Evolutionary conservation across 2,113 vertebrate species (phyloP), one percentile per base, ranked within the genome.

Genomic region (Hiodon tergisus): DNA sequence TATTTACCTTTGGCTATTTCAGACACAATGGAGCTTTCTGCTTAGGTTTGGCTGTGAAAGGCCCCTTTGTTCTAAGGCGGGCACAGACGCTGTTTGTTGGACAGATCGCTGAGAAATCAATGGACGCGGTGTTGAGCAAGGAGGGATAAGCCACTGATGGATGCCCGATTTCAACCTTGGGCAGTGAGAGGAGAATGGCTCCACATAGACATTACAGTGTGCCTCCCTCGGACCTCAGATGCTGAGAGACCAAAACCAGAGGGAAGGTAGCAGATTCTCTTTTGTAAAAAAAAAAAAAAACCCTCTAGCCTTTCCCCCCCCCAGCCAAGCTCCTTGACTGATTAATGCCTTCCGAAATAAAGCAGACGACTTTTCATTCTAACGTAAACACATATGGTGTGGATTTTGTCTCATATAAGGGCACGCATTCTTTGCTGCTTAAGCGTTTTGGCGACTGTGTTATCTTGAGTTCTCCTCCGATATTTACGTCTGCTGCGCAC

Each of bases 331-430:
- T 81, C 80, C 78, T 82, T 80, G 81, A 62, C 79, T 82, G 83
- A 85, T 85, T 76, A 77, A 81, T 74, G 71, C 59, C 9, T 79
- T 78, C 67, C 79, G 76, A 87, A 75, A 79, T 13, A 78, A 80
- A 84, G 79, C 84, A 84, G 81, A 76, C 78, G 58, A 74, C 77
- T 79, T 67, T 78, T 76, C 74, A 67, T 59, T 76, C 58, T 51
- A 80, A 85, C 47, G 13, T 87, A 88, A 89, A 89, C 87, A 88
- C 84, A 89, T 76, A 79, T 87, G 86, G 82, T 78, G 78, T 71
- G 74, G 76, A 84, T 87, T 85, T 31, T 88, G 79, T 77, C 73
- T 80, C 71, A 69, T 62, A 83, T 84, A 81, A 86, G 85, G 83
- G 74, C 76, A 48, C 0, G 31, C 76, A 85, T 86, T 87, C 79